Evolutionary conservation across 2,888 invertebrate species (phyloP), one percentile per base, ranked within the genome.

Genomic region (Oscheius onirici): DNA sequence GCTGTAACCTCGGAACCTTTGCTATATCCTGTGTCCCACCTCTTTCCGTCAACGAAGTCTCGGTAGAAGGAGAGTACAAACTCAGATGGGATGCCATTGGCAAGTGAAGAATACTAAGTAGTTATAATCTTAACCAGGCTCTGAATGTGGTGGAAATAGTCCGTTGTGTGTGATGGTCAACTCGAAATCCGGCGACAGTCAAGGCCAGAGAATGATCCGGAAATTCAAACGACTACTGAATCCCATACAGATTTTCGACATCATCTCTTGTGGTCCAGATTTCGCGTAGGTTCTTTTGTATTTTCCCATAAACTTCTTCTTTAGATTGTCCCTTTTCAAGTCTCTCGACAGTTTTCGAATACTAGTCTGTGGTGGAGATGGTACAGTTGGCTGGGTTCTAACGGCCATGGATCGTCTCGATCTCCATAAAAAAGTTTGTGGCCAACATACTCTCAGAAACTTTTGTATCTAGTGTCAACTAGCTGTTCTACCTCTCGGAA

Each of bases 171-270:
- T 97, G 76, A 96, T 97, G 89, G 96, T 97, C 87, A 97, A 97
- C 90, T 95, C 95, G 76, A 94, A 96, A 91, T 95, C 95, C 83
- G 95, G 97, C 84, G 97, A 97, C 91, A 96, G 95, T 90, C 97
- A 97, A 88, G 97, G 97, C 76, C 92, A 96, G 41, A 95, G 95
- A 90, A 96, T 97, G 90, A 91, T 97, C 79, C 91, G 95, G 67
- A 92, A 95, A 78, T 96, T 97, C 90, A 95, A 94, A 89, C 95
- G 82, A 34, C 91, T 97, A 70, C 91, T 97, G 73, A 97, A 97
- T 90, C 97, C 97, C 15, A 95, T 95, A 73, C 97, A 97, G 90
- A 96, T 97, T 73, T 97, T 96, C 89, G 97, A 97, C 90, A 92
- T 97, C 87, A 94, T 95, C 88, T 93, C 92, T 78, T 92, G 92